Evolutionary conservation across 2,888 invertebrate species (phyloP), one percentile per base, ranked within the genome.

Genomic region (Hydraecia micacea): DNA sequence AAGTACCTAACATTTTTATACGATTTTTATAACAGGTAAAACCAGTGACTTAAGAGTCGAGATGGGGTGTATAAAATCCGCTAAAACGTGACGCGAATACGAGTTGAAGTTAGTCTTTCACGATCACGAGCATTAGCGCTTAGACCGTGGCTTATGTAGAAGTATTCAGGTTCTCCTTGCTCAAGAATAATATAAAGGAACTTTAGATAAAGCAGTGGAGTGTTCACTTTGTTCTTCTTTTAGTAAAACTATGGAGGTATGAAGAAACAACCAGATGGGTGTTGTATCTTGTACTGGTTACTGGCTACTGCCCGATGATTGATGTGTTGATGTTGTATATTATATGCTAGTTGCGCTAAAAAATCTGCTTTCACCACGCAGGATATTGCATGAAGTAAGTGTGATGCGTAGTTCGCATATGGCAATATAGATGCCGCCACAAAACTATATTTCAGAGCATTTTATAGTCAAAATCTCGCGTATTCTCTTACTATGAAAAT

Each of bases 41-140:
- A 79, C 80, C 75, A 63, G 69, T 63, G 70, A 86, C 80, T 83
- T 83, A 73, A 39, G 73, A 68, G 87, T 62, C 42, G 71, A 84
- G 80, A 85, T 86, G 71, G 80, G 75, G 84, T 86, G 80, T 86
- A 86, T 84, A 86, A 85, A 86, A 85, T 85, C 80, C 58, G 65
- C 49, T 71, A 84, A 84, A 66, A 85, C 84, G 87, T 85, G 84
- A 84, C 71, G 55, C 2, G 86, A 84, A 76, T 85, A 42, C 77
- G 8, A 28, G 68, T 58, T 18, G 15, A 75, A 74, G 65, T 60
- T 70, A 79, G 73, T 69, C 69, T 65, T 73, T 74, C 73, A 68
- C 42, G 60, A 72, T 74, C 73, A 62, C 25, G 36, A 66, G 80
- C 68, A 76, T 84, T 75, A 86, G 58, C 60, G 60, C 60, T 58